Evolutionary conservation across 2,113 vertebrate genomes (phyloP), one percentile per base, ranked within the genome.

Genomic region (Dermatemys mawii): DNA sequence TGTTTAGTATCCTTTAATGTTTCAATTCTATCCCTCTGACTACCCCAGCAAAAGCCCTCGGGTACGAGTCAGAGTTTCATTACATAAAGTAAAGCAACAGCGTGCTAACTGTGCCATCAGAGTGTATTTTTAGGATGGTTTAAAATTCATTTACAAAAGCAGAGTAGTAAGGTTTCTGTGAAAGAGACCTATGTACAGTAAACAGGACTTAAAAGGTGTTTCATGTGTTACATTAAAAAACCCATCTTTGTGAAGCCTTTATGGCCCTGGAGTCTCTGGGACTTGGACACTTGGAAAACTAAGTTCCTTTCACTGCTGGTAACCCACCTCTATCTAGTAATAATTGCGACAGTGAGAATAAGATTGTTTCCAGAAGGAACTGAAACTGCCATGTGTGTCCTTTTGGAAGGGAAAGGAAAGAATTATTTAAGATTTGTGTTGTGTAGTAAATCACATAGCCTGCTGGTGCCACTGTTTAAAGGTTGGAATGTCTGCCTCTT

Each of bases 221-320:
- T 84, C 70, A 88, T 88, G 81, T 94, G 89, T 93, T 16, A 92
- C 90, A 94, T 91, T 93, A 96, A 94, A 97, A 93, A 22, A 4
- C 6, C 6, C 27, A 54, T 78, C 95, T 94, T 97, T 96, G 97
- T 49, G 79, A 96, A 91, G 96, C 92, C 92, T 89, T 92, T 90
- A 89, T 92, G 92, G 93, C 94, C 89, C 94, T 96, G 97, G 87
- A 96, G 94, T 98, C 97, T 97, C 97, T 97, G 98, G 98, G 97
- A 98, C 96, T 98, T 98, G 97, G 97, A 98, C 97, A 97, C 98
- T 97, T 97, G 97, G 96, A 97, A 90, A 96, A 92, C 91, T 93
- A 93, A 94, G 92, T 93, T 90, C 67, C 96, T 95, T 96, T 97
- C 84, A 87, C 86, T 46, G 90, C 96, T 90, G 97, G 95, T 95